These are phyloP conservation scores for Atta colombica DNA, from an alignment of 1,140 invertebrate genomes.

Conservation along the genomic window DNA sequence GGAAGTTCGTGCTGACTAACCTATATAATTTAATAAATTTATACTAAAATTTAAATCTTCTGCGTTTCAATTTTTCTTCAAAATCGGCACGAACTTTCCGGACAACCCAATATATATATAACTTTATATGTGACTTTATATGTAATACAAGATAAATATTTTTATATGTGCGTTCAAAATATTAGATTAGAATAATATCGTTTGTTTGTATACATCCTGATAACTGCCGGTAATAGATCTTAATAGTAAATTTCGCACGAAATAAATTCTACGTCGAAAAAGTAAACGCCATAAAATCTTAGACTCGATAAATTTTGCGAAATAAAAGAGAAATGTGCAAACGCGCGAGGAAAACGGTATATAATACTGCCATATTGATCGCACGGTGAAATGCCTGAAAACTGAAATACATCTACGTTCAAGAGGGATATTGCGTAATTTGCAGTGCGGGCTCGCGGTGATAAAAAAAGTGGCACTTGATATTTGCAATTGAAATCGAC, in stretches of 20 bases:
- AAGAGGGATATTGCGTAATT: slow-evolving; percentile 62
- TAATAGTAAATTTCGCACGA: slow-evolving; percentile 5
- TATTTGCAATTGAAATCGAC: slow-evolving; percentile 64
- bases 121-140: neutral
- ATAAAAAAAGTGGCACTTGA: slow-evolving; percentile 66
- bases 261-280: slow-evolving; percentile 22
- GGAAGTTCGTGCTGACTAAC: no score
- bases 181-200: neutral
- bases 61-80: no score
- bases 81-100: no score
- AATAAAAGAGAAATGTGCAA: slow-evolving; percentile 25
- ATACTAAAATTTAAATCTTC: no score
- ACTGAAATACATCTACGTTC: slow-evolving; percentile 58
- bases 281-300: slow-evolving; percentile 14
- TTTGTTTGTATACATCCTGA: no score
- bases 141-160: neutral
- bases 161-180: neutral
- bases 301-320: neutral
- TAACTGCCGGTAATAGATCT: neutral
- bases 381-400: slow-evolving; percentile 56
- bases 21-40: no score
- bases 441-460: slow-evolving; percentile 62
- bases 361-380: slow-evolving; percentile 49
- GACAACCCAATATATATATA: no score
- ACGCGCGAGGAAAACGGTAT: slow-evolving; percentile 20